A percentile compares a stretch with the other conserved stretches of the same genome.
Evolutionary conservation across 2,113 vertebrate genomes (phyloP).

Genomic region (Anhinga anhinga): DNA sequence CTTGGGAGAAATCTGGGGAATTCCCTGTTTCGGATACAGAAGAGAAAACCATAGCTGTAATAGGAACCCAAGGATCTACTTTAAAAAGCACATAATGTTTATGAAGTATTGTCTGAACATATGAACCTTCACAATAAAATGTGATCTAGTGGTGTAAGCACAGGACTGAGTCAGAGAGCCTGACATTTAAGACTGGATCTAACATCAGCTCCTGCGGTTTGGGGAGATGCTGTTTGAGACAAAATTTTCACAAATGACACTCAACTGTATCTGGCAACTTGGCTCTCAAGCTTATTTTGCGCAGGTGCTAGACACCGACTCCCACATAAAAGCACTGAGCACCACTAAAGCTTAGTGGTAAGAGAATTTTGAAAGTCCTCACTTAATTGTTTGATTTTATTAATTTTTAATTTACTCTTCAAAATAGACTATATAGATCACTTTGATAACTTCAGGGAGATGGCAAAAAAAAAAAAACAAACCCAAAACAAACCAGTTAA

Average conservation of each 20-base stretch:
- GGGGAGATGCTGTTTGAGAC: background rate
- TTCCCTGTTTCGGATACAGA: background rate
- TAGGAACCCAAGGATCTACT: background rate
- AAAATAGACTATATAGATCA: background rate
- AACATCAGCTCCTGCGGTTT: background rate
- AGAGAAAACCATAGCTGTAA: background rate
- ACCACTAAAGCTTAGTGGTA: background rate
- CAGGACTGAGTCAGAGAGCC: slow-evolving; percentile 1
- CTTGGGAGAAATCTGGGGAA: slow-evolving; percentile 7
- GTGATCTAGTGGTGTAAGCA: background rate
- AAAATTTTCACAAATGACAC: background rate
- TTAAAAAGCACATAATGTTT: background rate
- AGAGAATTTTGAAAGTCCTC: background rate
- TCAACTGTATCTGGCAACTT: background rate
- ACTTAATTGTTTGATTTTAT: background rate
- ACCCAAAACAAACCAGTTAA: background rate
- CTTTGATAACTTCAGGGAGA: background rate
- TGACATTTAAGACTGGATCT: background rate
- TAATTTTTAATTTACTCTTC: background rate
- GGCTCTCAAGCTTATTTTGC: background rate
- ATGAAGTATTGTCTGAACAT: background rate
- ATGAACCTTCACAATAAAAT: background rate
- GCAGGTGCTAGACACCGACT: background rate
- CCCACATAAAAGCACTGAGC: background rate
- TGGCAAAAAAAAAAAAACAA: background rate